Evolutionary conservation across 92 coral and sea anemone species (phyloP).

Genomic region (Scolanthus callimorphus): DNA sequence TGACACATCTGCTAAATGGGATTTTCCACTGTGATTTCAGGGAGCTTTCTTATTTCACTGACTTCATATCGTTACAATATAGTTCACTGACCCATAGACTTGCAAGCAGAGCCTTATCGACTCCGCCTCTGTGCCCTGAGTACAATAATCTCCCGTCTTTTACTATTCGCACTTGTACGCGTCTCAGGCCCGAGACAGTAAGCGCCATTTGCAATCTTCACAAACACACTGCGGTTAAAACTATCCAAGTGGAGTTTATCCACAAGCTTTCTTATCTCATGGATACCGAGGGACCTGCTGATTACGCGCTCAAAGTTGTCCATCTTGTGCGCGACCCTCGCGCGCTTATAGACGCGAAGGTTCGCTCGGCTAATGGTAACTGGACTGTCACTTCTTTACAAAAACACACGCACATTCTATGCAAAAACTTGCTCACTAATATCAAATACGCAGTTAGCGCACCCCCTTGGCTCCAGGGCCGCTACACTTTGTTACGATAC

Average conservation of each 20-base stretch:
- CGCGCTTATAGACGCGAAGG: slow-evolving; percentile 72
- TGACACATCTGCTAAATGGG: slow-evolving; percentile 67
- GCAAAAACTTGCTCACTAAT: slow-evolving; percentile 68
- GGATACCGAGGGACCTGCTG: slow-evolving; percentile 59
- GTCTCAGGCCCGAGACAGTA: slow-evolving; percentile 70
- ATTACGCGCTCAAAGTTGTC: slow-evolving; percentile 75
- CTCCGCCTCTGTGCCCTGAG: slow-evolving; percentile 93
- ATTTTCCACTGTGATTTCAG: slow-evolving; percentile 84
- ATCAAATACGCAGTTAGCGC: slow-evolving; percentile 82
- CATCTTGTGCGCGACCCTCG: slow-evolving; percentile 95
- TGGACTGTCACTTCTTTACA: slow-evolving; percentile 67
- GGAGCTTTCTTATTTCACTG: slow-evolving; percentile 65
- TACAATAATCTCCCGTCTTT: slow-evolving; percentile 37
- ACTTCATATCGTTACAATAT: slow-evolving; percentile 83
- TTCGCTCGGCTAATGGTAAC: slow-evolving; percentile 29
- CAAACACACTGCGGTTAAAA: slow-evolving; percentile 80
- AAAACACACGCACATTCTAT: slow-evolving; percentile 52
- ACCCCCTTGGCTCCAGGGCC: slow-evolving; percentile 75
- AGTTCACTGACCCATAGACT: slow-evolving; percentile 77
- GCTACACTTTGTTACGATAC: slow-evolving; percentile 83
- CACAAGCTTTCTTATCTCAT: slow-evolving; percentile 76
- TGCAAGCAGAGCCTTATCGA: slow-evolving; percentile 77
- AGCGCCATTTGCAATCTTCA: slow-evolving; percentile 88
- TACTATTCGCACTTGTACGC: slow-evolving; percentile 77
- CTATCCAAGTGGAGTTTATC: slow-evolving; percentile 61